Conservation (phyloP, 2,797 vertebrate species). For the Myripristis murdjan region DNA sequence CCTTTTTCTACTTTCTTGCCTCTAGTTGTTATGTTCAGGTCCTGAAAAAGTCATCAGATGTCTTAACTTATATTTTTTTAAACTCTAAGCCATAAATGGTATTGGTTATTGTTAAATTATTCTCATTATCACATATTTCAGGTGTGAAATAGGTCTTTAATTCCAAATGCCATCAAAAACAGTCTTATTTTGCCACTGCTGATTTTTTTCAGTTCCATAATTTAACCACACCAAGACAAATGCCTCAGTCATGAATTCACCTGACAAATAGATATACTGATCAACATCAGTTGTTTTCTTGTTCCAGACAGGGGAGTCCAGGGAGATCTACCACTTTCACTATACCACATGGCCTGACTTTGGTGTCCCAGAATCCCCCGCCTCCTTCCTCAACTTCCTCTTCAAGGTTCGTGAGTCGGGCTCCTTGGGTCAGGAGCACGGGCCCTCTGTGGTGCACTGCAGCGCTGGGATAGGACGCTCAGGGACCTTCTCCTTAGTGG, state of each 20-base stretch:
- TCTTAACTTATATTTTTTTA: too few relatives aligned
- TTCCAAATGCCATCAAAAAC: too few relatives aligned
- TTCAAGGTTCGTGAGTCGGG: slow-evolving; percentile 96
- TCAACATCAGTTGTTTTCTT: slow-evolving; percentile 20
- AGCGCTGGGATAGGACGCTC: slow-evolving; percentile 97
- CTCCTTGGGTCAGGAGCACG: slow-evolving; percentile 89
- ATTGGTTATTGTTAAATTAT: too few relatives aligned
- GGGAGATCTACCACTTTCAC: slow-evolving; percentile 97
- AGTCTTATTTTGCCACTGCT: background rate
- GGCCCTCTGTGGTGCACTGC: slow-evolving; percentile 94
- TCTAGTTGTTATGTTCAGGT: background rate
- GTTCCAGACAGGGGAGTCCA: slow-evolving; percentile 90
- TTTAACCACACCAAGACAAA: background rate
- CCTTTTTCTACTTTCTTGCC: background rate
- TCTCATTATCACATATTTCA: too few relatives aligned
- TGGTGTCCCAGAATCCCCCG: slow-evolving; percentile 97
- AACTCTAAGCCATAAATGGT: too few relatives aligned
- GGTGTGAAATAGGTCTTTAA: too few relatives aligned
- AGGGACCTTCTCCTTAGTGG: slow-evolving; percentile 95
- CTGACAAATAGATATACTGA: background rate
- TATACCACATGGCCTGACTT: slow-evolving; percentile 99
- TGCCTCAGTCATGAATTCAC: background rate
- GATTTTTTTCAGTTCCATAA: background rate
- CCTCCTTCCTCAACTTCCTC: slow-evolving; percentile 97
- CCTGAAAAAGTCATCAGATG: too few relatives aligned